phyloP scores from a whole-genome alignment of 37 sponge, comb jelly and placozoan genomes.

The Chondrilla cf. caribensis region DNA sequence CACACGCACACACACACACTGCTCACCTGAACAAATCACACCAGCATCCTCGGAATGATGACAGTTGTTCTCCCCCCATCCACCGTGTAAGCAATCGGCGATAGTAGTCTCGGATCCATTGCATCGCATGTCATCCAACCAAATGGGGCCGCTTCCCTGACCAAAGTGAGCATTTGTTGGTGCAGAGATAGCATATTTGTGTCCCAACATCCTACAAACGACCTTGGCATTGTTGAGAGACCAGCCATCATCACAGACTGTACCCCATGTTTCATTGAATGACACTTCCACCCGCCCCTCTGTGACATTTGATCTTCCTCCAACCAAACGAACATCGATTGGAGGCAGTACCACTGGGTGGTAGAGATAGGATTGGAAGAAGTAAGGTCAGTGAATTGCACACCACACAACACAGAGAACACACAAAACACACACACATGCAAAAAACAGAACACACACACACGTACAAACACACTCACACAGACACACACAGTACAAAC shows the following conservation, averaged over 20 bases:
- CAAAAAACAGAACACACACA: neutral
- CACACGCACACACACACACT: neutral
- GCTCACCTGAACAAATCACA: neutral
- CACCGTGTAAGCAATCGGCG: neutral
- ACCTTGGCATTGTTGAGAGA: slow-evolving; percentile 9
- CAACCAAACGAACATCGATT: slow-evolving; percentile 1
- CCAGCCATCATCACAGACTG: slow-evolving; percentile 42
- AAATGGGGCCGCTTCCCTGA: slow-evolving; percentile 6
- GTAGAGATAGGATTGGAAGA: no score
- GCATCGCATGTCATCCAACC: slow-evolving; percentile 36
- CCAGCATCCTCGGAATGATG: slow-evolving; percentile 23
- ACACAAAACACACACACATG: neutral
- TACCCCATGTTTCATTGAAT: slow-evolving; percentile 26
- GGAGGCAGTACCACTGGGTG: neutral
- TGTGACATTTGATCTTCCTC: neutral
- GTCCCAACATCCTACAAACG: slow-evolving; percentile 28
- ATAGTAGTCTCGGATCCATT: slow-evolving; percentile 2
- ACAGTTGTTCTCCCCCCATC: slow-evolving; percentile 27
- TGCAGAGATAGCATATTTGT: neutral
- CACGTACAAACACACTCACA: neutral
- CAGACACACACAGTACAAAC: neutral
- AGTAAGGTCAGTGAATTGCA: no score
- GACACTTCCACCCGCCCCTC: slow-evolving; percentile 26
- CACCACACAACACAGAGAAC: no score
- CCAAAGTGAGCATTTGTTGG: neutral